A percentile compares a stretch with the other conserved stretches of the same genome.
Conservation (phyloP, 2,888 invertebrate genomes). For the Amorpha juglandis region DNA sequence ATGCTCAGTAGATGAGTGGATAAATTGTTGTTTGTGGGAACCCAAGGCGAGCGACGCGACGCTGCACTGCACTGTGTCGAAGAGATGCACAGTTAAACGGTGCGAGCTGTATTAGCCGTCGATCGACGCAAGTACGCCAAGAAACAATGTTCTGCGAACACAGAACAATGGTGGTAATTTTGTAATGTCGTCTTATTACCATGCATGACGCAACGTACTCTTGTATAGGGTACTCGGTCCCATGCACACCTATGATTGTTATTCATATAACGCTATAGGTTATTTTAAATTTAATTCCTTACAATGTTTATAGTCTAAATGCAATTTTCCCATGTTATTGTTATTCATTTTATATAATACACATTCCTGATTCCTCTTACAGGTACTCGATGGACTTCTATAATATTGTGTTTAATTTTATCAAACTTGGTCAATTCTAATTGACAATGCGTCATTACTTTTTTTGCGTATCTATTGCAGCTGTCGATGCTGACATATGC, state of each 20-base stretch:
- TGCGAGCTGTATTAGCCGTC: conserved; percentile 66
- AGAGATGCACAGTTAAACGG: conserved; percentile 72
- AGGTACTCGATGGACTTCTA: background rate
- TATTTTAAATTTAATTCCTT: conserved; percentile 59
- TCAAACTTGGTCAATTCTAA: background rate
- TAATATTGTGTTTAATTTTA: conserved; percentile 4
- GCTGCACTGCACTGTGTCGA: background rate
- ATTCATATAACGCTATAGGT: conserved; percentile 60
- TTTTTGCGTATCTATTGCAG: conserved; percentile 13
- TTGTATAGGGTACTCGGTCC: conserved; percentile 53
- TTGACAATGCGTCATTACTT: background rate
- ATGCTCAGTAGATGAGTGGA: background rate
- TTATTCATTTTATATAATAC: background rate
- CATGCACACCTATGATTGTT: conserved; percentile 61
- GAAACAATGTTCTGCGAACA: conserved; percentile 74
- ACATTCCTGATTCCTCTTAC: background rate
- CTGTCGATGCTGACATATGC: conserved; percentile 16
- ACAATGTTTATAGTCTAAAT: conserved; percentile 39
- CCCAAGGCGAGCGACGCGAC: conserved; percentile 35
- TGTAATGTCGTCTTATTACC: conserved; percentile 80
- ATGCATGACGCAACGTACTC: conserved; percentile 75
- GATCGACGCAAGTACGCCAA: conserved; percentile 62
- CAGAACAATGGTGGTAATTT: conserved; percentile 82
- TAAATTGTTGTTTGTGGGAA: conserved; percentile 59
- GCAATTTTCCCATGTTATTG: conserved; percentile 21